Base-by-base conservation (phyloP, 1,140 invertebrate species). In the Trissolcus basalis region DNA sequence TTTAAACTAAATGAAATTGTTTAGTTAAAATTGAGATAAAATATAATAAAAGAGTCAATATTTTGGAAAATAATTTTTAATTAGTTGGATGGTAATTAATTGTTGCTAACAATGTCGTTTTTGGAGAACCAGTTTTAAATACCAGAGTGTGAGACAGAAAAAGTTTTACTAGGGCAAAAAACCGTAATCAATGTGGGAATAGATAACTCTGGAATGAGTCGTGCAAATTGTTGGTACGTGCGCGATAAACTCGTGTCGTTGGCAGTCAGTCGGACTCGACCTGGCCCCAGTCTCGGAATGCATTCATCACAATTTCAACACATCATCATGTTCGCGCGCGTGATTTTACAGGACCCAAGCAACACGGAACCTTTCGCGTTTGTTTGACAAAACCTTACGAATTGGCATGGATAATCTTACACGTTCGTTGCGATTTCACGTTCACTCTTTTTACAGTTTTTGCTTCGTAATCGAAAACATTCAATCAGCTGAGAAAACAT, bases 261-360 rank as follows among this genome's bases (percentile, higher is more conserved):
- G 16, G 39, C 44, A 27, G 10, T 43, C 41, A 12, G 27, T 16
- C 49, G 61, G 61, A 56, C 50, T 32, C 49, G 50, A n/a, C 33
- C 61, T 65, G 61, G 56, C 61, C 61, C 50, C 45, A 39, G 51
- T 51, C 63, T 45, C 56, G 71, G 63, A 74, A 74, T 74, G 71
- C 47, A 58, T 33, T 56, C 71, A 63, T 67, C 56, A 50, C 60
- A 60, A 55, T 73, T 65, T 65, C 53, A 73, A 45, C 71, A 63
- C 61, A 74, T 74, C 67, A 74, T 68, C 63, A 74, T 74, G 71
- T 73, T 67, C 45, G 49, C 60, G 54, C 70, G 43, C 44, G 49
- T 43, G 13, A 55, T 47, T 47, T 68, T 73, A 61, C 43, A 47
- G 58, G 71, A 74, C 65, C 36, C 15, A 48, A 7, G 50, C 55